Conservation (phyloP, 2,888 invertebrate species). For the Drosophila picticornis region DNA sequence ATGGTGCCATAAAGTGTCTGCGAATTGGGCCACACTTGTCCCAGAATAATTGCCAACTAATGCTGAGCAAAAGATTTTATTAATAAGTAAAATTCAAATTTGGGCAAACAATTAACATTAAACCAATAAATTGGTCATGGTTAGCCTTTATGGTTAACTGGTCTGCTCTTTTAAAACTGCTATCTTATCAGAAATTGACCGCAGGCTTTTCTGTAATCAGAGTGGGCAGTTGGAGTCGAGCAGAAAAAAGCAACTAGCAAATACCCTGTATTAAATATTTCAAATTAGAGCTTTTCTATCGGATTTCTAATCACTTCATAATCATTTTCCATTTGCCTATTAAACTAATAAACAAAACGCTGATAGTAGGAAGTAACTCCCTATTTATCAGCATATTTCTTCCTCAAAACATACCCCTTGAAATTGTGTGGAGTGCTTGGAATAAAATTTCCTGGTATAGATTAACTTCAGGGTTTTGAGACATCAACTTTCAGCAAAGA, state of each 20-base stretch:
- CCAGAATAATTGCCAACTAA: slow-evolving; percentile 33
- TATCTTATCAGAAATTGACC: slow-evolving; percentile 46
- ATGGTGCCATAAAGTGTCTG: slow-evolving; percentile 39
- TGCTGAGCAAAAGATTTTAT: slow-evolving; percentile 24
- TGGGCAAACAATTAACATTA: neutral
- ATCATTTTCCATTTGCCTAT: neutral
- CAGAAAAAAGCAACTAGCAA: neutral
- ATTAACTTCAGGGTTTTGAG: slow-evolving; percentile 34
- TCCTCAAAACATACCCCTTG: neutral
- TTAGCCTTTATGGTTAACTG: slow-evolving; percentile 6
- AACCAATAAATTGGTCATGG: slow-evolving; percentile 6
- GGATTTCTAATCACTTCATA: neutral
- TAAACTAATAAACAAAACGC: neutral
- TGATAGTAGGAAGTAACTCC: neutral
- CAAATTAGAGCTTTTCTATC: neutral
- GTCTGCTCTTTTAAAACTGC: slow-evolving; percentile 13
- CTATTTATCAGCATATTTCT: neutral
- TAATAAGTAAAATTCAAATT: neutral
- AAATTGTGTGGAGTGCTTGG: slow-evolving; percentile 1
- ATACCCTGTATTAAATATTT: slow-evolving; percentile 25
- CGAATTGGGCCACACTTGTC: neutral
- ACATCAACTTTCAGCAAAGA: slow-evolving; percentile 12
- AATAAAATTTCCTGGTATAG: slow-evolving; percentile 27
- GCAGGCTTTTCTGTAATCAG: slow-evolving; percentile 19
- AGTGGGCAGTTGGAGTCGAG: neutral